Base-by-base conservation (phyloP, 2,888 invertebrate species). In the Automeris io region DNA sequence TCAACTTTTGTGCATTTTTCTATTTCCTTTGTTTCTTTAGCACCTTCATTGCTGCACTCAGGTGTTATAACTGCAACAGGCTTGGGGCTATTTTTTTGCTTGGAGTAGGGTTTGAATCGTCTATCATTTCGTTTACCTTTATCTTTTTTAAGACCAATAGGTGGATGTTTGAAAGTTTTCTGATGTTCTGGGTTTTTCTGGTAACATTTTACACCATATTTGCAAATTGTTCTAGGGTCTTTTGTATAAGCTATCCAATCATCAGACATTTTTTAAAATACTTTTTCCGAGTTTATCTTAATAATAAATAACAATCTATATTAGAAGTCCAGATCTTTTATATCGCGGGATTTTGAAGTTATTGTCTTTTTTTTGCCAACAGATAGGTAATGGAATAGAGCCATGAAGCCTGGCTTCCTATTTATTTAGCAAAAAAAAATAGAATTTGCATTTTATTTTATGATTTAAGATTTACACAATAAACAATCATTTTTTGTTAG, bases 201-300 rank as follows among this genome's bases (percentile, higher is more conserved):
- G 70, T 95, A 96, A 71, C 96, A 96, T 51, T 91, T 90, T 3
- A 65, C 69, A 36, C 94, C 94, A 67, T 94, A 96, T 77, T 92
- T 92, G 70, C 96, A 96, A 32, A 89, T 71, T 26, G 72, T 79
- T 69, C 93, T 88, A 5, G 73, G 41, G 54, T 87, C 87, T 35
- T 71, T 59, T 4, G 64, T 54, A 37, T 75, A 83, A 5, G 57
- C 56, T 47, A 65, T 47, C 75, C 79, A 80, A 41, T 77, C 72
- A 18, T 80, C 73, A 26, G 79, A 70, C 86, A 87, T 86, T 29
- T 39, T 21, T 7, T 35, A 11, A 36, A 11, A 7, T 23, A 18
- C 13, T 19, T 16, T 32, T 21, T 42, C 26, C 16, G 31, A 9
- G 29, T 31, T 18, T 32, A 1, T 2, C 1, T 21, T 7, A 18